phyloP scores from a whole-genome alignment of 2,113 vertebrate genomes.

The Rhodinocichla rosea region DNA sequence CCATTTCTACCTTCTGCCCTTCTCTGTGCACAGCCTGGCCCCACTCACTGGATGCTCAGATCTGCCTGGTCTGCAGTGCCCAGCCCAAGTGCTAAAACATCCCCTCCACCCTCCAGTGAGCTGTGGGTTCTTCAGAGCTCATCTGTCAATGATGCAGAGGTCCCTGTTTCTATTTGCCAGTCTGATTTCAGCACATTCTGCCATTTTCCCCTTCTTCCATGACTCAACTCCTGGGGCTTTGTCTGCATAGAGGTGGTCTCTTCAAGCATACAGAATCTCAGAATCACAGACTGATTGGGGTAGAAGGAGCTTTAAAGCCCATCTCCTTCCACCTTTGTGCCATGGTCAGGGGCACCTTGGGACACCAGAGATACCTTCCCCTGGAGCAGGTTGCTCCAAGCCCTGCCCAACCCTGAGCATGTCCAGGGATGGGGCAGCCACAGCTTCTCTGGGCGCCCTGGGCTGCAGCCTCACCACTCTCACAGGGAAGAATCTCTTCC shows the following conservation, averaged over 20 bases:
- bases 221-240: neutral
- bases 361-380: no score
- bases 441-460: neutral
- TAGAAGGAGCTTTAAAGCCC: neutral
- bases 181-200: neutral
- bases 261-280: neutral
- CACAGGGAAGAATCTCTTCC: neutral
- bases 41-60: neutral
- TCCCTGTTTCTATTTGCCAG: neutral
- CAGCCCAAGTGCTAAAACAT: neutral
- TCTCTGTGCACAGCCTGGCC: neutral
- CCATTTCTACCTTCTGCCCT: neutral
- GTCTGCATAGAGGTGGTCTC: neutral
- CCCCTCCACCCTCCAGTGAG: neutral
- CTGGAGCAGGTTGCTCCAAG: neutral
- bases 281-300: neutral
- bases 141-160: neutral
- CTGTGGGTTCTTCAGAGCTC: neutral
- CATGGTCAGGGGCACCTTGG: neutral
- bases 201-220: neutral
- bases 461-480: neutral
- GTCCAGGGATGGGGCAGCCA: neutral
- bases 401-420: neutral
- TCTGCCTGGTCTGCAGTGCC: neutral
- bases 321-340: neutral